Base-by-base conservation (phyloP, 2,888 invertebrate species). In the Netelia virgata region DNA sequence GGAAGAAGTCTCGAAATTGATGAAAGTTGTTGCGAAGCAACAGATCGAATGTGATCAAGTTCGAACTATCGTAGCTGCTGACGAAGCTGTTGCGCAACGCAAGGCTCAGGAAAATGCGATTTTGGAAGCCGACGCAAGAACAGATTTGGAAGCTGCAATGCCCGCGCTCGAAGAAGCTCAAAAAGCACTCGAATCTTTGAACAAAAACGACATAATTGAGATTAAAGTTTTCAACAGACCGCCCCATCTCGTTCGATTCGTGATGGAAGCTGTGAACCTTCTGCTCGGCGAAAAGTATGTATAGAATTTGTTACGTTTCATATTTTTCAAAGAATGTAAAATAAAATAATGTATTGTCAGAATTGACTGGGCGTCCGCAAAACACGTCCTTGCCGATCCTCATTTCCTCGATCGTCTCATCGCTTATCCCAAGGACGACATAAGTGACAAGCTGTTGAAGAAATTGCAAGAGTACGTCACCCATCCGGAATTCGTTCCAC, bases 191-290 rank as follows among this genome's bases (percentile, higher is more conserved):
- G 97, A 97, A 90, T 95, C 97, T 0, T 94, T 98, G 16, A 98
- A 98, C 91, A 98, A 98, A 92, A 97, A 96, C 53, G 98, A 98
- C 91, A 98, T 98, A 76, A 97, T 97, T 92, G 98, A 98, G 93
- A 94, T 98, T 73, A 96, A 97, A 90, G 98, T 97, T 0, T 98
- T 98, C 92, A 96, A 96, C 87, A 97, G 98, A 90, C 98, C 98
- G 0, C 98, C 98, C 0, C 95, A 96, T 18, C 94, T 98, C 9
- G 98, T 98, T 6, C 96, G 96, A 85, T 97, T 97, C 88, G 98
- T 98, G 2, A 97, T 98, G 98, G 98, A 98, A 93, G 97, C 98
- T 9, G 97, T 98, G 10, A 98, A 98, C 93, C 95, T 98, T 84
- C 94, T 98, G 0, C 93, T 98, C 9, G 96, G 96, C 2, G 95